Base-by-base conservation (phyloP, 2,888 invertebrate species). In the Coenonympha glycerion region DNA sequence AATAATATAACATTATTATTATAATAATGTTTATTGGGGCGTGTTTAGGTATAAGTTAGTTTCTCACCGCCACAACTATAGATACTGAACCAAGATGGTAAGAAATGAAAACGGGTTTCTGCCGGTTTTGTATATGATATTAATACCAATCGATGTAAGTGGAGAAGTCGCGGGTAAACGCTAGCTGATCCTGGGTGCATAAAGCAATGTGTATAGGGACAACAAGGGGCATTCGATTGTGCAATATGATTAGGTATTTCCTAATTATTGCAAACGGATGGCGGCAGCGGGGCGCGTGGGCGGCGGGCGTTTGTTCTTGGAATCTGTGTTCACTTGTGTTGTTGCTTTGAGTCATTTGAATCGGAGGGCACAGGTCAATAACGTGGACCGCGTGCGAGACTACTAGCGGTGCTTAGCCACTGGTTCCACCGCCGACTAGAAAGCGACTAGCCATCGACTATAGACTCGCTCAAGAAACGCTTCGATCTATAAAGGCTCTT, bases 181-280 rank as follows among this genome's bases (percentile, higher is more conserved):
- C 9, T 3, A 24, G 9, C 24, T 5, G 2, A 6, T 15, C 31
- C 31, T 2, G 2, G 6, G 2, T 13, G 13, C 15, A 8, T 33
- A 15, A 33, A 9, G 13, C 21, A 26, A 28, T 41, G 11, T 28
- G 19, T 18, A 18, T n/a, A n/a, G n/a, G n/a, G n/a, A n/a, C n/a
- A n/a, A n/a, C n/a, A n/a, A n/a, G 18, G 41, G 16, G 28, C 18
- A 18, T 28, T 46, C 36, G 46, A 46, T 46, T 46, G 37, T 19
- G 36, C 36, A 28, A 36, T 46, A 47, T 47, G 46, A 41, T 51
- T 51, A 36, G 51, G 34, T 34, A 53, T 53, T 53, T 50, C 46
- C 53, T 57, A 51, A 53, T 57, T 59, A 52, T 49, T 44, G 36
- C 50, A 52, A 59, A 57, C 57, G 55, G 59, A 57, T 52, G 57